These are phyloP conservation scores for Polydrusus cervinus DNA, from an alignment of 2,888 invertebrate genomes.

Conservation along the genomic window DNA sequence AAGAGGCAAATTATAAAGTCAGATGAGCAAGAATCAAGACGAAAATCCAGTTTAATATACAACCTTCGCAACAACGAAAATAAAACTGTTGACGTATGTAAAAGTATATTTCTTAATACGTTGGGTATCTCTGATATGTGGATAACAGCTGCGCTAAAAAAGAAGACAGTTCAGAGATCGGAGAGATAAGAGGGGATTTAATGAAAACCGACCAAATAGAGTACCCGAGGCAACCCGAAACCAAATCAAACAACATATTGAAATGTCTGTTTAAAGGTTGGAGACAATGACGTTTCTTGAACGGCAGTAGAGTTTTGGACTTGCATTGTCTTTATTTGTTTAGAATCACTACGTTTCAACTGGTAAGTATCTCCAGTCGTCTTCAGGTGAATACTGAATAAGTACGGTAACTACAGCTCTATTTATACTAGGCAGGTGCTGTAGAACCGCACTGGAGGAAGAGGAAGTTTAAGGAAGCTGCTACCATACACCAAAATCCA, in stretches of 20 bases:
- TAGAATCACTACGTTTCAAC: too few species aligned
- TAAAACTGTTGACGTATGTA: conserved; percentile 23
- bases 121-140: conserved; percentile 22
- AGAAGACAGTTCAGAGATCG: conserved; percentile 4
- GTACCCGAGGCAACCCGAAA: neutral
- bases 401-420: too few species aligned
- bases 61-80: conserved; percentile 2
- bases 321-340: too few species aligned
- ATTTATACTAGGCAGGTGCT: too few species aligned
- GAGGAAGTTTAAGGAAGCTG: too few species aligned
- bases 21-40: neutral
- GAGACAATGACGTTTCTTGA: too few species aligned
- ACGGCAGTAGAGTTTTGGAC: too few species aligned
- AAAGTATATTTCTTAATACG: conserved; percentile 27
- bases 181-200: conserved; percentile 11
- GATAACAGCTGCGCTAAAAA: conserved; percentile 28
- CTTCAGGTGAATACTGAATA: too few species aligned
- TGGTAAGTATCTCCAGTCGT: too few species aligned
- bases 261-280: too few species aligned
- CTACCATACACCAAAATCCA: too few species aligned
- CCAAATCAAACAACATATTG: conserved; percentile 26
- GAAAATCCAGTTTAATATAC: neutral
- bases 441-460: too few species aligned
- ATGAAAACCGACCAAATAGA: conserved; percentile 26
- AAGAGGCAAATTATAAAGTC: neutral